Evolutionary conservation across 2,113 vertebrate genomes (phyloP).

Genomic region (Paradisaea rubra): DNA sequence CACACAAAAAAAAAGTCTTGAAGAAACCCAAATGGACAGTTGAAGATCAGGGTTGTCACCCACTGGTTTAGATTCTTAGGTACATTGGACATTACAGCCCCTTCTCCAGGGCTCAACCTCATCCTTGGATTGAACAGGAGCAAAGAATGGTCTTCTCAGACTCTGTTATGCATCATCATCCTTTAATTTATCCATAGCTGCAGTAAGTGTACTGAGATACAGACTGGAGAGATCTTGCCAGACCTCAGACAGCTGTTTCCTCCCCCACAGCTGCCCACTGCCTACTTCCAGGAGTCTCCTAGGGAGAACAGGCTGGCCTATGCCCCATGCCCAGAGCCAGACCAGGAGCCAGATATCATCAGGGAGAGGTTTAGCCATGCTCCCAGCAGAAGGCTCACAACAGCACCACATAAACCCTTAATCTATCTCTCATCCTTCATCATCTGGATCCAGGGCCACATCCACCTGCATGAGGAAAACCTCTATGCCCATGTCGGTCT

Average conservation of each 20-base stretch:
- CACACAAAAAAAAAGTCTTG: not conserved
- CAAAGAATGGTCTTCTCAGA: not conserved
- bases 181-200: not conserved
- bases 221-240: not conserved
- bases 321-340: not conserved
- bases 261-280: not conserved
- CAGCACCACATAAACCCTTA: not conserved
- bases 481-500: fast-evolving
- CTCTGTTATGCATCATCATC: not conserved
- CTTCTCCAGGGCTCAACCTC: not conserved
- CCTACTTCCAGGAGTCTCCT: not conserved
- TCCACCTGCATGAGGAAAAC: not conserved
- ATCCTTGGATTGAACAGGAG: not conserved
- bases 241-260: not conserved
- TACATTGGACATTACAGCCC: not conserved
- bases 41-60: not conserved
- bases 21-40: not conserved
- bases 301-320: not conserved
- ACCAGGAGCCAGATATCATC: fast-evolving
- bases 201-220: not conserved
- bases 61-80: not conserved
- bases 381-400: not conserved
- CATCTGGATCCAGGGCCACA: not conserved
- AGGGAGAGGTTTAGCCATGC: fast-evolving
- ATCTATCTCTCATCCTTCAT: not conserved